Base-by-base conservation (phyloP, 2,113 vertebrate genomes). In the Phylloscopus trochiloides region DNA sequence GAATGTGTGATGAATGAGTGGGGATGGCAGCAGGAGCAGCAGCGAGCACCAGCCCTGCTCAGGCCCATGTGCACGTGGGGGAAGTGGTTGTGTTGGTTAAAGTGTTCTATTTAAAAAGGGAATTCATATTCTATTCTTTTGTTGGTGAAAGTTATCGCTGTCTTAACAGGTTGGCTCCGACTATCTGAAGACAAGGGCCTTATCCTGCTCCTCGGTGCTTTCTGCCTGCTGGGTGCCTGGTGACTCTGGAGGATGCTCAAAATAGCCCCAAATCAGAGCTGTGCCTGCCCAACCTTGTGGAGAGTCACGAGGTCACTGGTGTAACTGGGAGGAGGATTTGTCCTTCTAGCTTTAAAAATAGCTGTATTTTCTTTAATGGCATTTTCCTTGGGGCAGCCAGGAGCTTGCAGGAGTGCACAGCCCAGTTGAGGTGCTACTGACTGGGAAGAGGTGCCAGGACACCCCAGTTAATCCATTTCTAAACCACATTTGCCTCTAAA, bases 241-340 rank as follows among this genome's bases (percentile, higher is more conserved):
- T 96, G 93, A 66, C 73, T 79, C 76, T 7, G 24, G 50, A 92
- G 54, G 52, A 71, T 65, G 88, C 90, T 76, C 55, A 91, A 90
- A 92, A 94, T 79, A 91, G 45, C 58, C 91, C 84, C 70, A 91
- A 25, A 65, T 92, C 66, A 52, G 80, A 89, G 77, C 61, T 67
- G 29, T 78, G 84, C 76, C 57, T n/a, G 31, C 34, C 43, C 86
- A 91, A 28, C 61, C 76, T 87, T 89, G 58, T 78, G 77, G 86
- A 72, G 57, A 94, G 81, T 81, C 74, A 68, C 0, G 21, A 87
- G 72, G 88, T 88, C 82, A 95, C 43, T 94, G 88, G 72, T 96
- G 81, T 90, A 96, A 96, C 86, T 86, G 67, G 87, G 74, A 95
- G 84, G 71, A 80, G 81, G 74, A 68, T 83, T 94, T 96, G 91